phyloP scores from a whole-genome alignment of 2,888 invertebrate genomes.

The Bhutanitis thaidina region DNA sequence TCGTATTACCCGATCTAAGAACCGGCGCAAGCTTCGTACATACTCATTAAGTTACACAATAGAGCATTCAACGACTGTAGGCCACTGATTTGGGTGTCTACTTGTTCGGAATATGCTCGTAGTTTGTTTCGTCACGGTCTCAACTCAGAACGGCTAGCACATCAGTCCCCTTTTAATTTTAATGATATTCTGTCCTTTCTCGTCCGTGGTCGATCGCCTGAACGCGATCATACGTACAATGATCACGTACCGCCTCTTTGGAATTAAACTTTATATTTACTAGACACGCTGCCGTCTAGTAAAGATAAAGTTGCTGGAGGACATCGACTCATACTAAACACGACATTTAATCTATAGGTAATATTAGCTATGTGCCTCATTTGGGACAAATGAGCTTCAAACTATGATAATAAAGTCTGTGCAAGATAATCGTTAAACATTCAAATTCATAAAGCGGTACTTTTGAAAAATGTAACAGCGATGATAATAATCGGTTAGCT shows the following conservation, averaged over 20 bases:
- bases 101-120: constrained; percentile 49
- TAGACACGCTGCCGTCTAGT: not conserved
- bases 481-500: no score
- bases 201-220: constrained; percentile 8
- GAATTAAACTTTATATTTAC: not conserved
- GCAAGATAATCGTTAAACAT: no score
- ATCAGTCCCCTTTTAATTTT: constrained; percentile 28
- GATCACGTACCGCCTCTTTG: constrained; percentile 16
- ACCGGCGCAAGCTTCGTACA: not conserved
- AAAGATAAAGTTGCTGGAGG: no score
- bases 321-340: not conserved
- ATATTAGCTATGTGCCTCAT: no score
- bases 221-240: constrained; percentile 22
- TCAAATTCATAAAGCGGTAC: no score
- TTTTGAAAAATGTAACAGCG: no score
- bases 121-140: constrained; percentile 37
- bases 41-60: constrained; percentile 61
- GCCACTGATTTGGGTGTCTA: constrained; percentile 47
- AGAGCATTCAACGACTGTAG: constrained; percentile 51
- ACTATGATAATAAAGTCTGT: no score
- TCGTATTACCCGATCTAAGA: not conserved
- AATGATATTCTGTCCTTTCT: constrained; percentile 29
- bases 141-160: constrained; percentile 9
- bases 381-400: no score
- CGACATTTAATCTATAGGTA: no score